Conservation (phyloP, 2,797 vertebrate species). For the Sebastolobus alascanus region DNA sequence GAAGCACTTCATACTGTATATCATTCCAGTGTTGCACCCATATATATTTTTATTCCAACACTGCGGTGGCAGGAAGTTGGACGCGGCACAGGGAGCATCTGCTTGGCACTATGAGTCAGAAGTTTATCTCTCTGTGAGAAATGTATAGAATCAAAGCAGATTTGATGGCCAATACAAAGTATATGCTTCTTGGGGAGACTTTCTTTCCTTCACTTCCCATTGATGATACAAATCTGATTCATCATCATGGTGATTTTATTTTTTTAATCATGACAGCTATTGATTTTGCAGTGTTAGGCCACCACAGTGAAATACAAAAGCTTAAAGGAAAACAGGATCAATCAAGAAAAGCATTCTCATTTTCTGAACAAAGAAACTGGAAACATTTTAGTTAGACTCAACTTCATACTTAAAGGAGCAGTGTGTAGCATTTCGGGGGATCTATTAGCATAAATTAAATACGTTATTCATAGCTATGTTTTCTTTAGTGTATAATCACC, state of each 20-base stretch:
- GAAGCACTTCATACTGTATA: conserved; percentile 40
- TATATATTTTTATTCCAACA: conserved; percentile 18
- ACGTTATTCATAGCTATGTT: not conserved
- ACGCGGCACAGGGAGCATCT: conserved; percentile 30
- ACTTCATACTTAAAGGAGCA: not conserved
- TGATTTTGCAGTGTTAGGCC: not conserved
- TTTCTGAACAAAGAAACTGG: not conserved
- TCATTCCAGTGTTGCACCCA: not conserved
- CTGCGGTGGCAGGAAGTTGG: conserved; percentile 28
- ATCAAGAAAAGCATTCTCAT: not conserved
- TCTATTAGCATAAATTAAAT: not conserved
- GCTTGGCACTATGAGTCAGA: conserved; percentile 19
- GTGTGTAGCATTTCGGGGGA: not conserved
- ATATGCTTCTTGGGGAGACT: not conserved
- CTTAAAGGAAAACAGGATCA: not conserved
- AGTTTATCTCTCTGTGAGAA: conserved; percentile 28
- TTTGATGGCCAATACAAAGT: conserved; percentile 17
- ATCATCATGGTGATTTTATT: not conserved
- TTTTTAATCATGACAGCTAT: not conserved
- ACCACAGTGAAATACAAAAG: not conserved
- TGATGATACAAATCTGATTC: conserved; percentile 8
- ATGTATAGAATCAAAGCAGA: conserved; percentile 13
- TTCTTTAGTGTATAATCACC: not conserved
- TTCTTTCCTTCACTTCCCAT: conserved; percentile 1
- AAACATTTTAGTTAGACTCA: not conserved